Base-by-base conservation (phyloP, 2,888 invertebrate species). In the Melanostoma mellinum region DNA sequence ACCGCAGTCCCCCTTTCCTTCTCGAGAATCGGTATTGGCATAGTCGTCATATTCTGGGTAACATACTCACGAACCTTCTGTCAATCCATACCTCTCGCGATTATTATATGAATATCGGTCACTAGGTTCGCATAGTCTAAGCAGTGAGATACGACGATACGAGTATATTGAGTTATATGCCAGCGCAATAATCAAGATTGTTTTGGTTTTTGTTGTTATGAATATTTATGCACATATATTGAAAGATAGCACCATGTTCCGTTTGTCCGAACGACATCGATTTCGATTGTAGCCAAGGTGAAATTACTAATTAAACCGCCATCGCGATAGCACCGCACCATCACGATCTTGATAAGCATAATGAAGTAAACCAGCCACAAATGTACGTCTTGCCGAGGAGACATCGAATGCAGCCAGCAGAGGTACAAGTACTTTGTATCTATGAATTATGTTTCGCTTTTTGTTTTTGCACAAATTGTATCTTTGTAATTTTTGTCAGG, bases 401-500 rank as follows among this genome's bases (percentile, higher is more conserved):
- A n/a, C 58, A 48, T 44, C 6, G 30, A 69, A 30, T 55, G 60
- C 76, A 63, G 60, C 20, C 20, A 20, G 20, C 20, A 20, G 20
- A 20, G 20, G 20, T 20, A n/a, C 53, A 67, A 30, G 72, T 33
- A 63, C 20, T 58, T 36, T 53, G 80, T 78, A 78, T 84, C 84
- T 84, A 84, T 84, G 78, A 84, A 63, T 72, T 82, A 82, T 82
- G 68, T 77, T 65, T 65, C 8, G 32, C 52, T 60, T 44, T 68
- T 46, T 6, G 6, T 76, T 53, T 76, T 60, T 72, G 80, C 76
- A 53, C 35, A 61, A 8, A 46, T 20, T 55, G 32, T 35, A 61
- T 40, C 71, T 74, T 84, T 74, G 69, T 52, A 36, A 84, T 65
- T 82, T 80, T 60, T 69, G 84, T 84, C 84, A 84, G 84, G 84